Evolutionary conservation across 1,140 invertebrate genomes (phyloP), one percentile per base, ranked within the genome.

Genomic region (Penaeus vannamei): DNA sequence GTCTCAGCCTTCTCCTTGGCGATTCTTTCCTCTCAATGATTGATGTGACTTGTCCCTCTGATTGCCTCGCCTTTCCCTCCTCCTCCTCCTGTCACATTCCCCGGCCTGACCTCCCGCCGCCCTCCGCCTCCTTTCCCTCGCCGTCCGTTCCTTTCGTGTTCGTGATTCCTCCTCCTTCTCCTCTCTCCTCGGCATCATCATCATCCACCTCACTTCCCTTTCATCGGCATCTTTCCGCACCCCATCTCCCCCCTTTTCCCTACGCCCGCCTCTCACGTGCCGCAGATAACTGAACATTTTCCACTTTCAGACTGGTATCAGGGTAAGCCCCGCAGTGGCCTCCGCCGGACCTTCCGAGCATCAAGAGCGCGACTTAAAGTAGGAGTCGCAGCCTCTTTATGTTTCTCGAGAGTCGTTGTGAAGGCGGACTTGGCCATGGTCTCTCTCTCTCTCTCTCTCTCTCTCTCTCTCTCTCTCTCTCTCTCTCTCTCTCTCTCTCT

Each of bases 261-360:
- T 26, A 32, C 26, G 32, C 81, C 46, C 19, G 20, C 60, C 80
- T 32, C 80, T 61, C 80, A 46, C 59, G 32, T 79, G 17, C 32
- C 77, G 23, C 77, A 42, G 79, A 81, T 81, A 81, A 81, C 29
- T 81, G 79, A 26, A 32, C 46, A 29, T 81, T 81, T 81, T 81
- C 79, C 79, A 59, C 19, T 81, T 81, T 81, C 79, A 81, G 79
- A 81, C 42, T 81, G 42, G 46, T 81, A 81, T 81, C 79, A 81
- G 42, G 79, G 79, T 81, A 81, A 81, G 79, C 42, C 26, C 46
- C 29, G 23, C 42, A 19, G 17, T n/a, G 79, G 60, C 79, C 60
- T n/a, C 79, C 46, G 79, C 46, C 46, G 42, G 46, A 53, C 17
- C 46, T 36, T 79, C 42, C 42, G 36, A 79, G 32, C 42, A 53